These are phyloP conservation scores for Melanotaenia parkinsoni DNA, from an alignment of 2,797 vertebrate species.

Conservation along the genomic window DNA sequence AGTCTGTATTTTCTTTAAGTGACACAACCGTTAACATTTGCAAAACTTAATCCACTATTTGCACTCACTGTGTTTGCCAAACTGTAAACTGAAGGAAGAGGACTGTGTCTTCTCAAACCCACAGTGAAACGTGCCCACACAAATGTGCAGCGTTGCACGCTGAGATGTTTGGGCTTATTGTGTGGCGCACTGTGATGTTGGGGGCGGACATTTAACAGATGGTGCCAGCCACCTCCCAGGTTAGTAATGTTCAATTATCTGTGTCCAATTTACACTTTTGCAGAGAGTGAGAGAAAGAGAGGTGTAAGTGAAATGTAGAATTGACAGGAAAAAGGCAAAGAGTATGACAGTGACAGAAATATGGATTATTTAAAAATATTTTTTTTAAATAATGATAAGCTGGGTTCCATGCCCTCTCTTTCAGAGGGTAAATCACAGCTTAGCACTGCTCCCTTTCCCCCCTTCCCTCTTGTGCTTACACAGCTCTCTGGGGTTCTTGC, in stretches of 20 bases:
- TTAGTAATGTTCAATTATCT: constrained; percentile 84
- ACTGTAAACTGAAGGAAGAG: constrained; percentile 14
- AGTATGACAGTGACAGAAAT: constrained; percentile 15
- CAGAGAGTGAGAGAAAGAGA: constrained; percentile 36
- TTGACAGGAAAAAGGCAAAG: constrained; percentile 15
- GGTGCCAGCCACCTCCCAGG: constrained; percentile 71
- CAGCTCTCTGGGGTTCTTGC: constrained; percentile 51
- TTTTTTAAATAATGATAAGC: not conserved
- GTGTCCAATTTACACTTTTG: constrained; percentile 82
- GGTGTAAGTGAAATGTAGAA: constrained; percentile 32
- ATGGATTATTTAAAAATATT: not conserved
- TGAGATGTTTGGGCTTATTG: constrained; percentile 60
- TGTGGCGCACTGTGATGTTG: constrained; percentile 71
- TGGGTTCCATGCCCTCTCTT: constrained; percentile 8
- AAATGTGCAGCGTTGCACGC: constrained; percentile 36
- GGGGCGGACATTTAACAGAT: constrained; percentile 79
- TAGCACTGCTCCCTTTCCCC: not conserved
- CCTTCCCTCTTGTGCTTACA: constrained; percentile 12
- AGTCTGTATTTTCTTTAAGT: not conserved
- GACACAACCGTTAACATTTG: not conserved
- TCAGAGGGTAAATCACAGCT: constrained; percentile 24
- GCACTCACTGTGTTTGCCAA: not conserved
- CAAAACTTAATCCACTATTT: constrained; percentile 1
- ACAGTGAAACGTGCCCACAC: constrained; percentile 39
- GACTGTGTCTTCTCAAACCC: constrained; percentile 3